Evolutionary conservation across 2,797 vertebrate species (phyloP).

Genomic region (Petrocephalus sullivani): DNA sequence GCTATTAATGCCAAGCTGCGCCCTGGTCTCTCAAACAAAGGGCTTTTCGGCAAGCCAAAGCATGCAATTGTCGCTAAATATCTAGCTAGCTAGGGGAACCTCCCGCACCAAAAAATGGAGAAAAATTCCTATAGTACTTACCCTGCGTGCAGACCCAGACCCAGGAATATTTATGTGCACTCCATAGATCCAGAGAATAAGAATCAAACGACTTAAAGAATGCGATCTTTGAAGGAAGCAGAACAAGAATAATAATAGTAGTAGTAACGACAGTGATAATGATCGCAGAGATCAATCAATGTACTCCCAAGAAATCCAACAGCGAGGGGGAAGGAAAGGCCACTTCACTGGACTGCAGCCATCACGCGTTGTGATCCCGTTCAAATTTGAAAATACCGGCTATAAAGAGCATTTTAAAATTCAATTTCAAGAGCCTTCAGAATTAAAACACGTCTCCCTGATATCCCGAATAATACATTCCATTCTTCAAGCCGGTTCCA

Average conservation of each 20-base stretch:
- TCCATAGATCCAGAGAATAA: slow-evolving; percentile 46
- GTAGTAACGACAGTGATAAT: slow-evolving; percentile 30
- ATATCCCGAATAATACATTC: slow-evolving; percentile 50
- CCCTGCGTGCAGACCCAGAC: slow-evolving; percentile 59
- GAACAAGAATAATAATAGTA: slow-evolving; percentile 11
- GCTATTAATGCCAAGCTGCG: slow-evolving; percentile 8
- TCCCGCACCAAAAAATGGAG: slow-evolving; percentile 28
- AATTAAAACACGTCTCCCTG: slow-evolving; percentile 37
- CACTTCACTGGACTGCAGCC: slow-evolving; percentile 71
- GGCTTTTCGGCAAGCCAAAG: slow-evolving; percentile 27
- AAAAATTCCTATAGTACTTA: slow-evolving; percentile 62
- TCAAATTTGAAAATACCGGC: slow-evolving; percentile 56
- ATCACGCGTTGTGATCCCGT: slow-evolving; percentile 62
- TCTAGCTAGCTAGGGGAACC: slow-evolving; percentile 19
- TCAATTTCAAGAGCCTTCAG: slow-evolving; percentile 36
- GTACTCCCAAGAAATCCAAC: slow-evolving; percentile 64
- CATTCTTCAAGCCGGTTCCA: slow-evolving; percentile 45
- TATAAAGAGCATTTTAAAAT: slow-evolving; percentile 50
- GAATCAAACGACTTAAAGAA: slow-evolving; percentile 26
- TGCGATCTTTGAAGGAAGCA: slow-evolving; percentile 18
- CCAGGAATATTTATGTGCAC: slow-evolving; percentile 55
- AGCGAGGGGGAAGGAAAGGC: slow-evolving; percentile 58
- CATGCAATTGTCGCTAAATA: slow-evolving; percentile 28
- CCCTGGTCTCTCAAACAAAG: slow-evolving; percentile 29
- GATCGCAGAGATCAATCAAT: slow-evolving; percentile 49